Evolutionary conservation across 1,140 invertebrate species (phyloP).

Genomic region (Chironomus striatipennis): DNA sequence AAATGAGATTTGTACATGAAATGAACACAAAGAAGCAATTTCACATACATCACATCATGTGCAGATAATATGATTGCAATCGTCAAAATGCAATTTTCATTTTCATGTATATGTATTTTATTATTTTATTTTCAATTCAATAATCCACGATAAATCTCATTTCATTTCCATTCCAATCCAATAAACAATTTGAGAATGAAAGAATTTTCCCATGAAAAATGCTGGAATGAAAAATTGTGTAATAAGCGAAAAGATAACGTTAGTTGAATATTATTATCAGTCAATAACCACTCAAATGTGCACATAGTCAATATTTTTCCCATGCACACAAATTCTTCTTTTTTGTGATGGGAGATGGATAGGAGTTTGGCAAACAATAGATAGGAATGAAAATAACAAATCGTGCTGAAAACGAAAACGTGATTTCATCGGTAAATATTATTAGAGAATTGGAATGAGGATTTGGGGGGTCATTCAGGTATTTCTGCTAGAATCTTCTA

Average conservation of each 20-base stretch:
- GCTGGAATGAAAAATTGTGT: background rate
- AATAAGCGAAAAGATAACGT: constrained; percentile 20
- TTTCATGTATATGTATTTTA: background rate
- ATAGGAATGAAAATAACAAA: constrained; percentile 19
- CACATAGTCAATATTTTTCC: constrained; percentile 17
- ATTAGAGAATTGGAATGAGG: background rate
- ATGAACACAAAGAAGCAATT: background rate
- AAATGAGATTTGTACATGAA: too few relatives aligned
- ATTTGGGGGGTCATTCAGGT: too few relatives aligned
- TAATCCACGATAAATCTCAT: constrained; percentile 16
- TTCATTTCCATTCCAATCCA: constrained; percentile 1
- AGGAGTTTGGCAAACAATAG: background rate
- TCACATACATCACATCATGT: background rate
- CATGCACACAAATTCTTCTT: background rate
- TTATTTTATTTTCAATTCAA: constrained; percentile 4
- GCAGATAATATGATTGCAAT: constrained; percentile 2
- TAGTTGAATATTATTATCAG: constrained; percentile 21
- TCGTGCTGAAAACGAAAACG: constrained; percentile 19
- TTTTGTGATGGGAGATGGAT: background rate
- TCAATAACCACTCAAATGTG: constrained; percentile 16
- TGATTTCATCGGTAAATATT: constrained; percentile 3
- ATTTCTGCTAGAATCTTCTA: too few relatives aligned
- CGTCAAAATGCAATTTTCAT: constrained; percentile 14
- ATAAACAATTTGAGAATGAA: background rate
- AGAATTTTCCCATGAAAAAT: constrained; percentile 6